phyloP scores from a whole-genome alignment of 1,140 invertebrate species.

The Sinella curviseta region DNA sequence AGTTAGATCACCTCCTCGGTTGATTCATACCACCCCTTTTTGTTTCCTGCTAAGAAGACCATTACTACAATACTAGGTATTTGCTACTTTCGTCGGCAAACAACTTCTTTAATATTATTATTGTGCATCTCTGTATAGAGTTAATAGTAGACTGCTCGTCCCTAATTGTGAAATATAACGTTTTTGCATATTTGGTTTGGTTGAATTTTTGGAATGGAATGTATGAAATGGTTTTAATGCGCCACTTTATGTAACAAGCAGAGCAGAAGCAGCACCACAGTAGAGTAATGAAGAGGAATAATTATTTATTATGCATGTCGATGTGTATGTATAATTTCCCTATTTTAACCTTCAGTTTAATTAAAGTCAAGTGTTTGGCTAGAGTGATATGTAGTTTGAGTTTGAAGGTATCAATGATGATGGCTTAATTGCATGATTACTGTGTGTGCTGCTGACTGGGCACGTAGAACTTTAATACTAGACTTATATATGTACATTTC shows the following conservation, averaged over 20 bases:
- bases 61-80: no score
- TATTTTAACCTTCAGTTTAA: constrained; percentile 12
- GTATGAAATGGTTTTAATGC: not conserved
- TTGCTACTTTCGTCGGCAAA: no score
- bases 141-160: not conserved
- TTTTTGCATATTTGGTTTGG: not conserved
- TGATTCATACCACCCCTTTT: not conserved
- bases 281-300: not conserved
- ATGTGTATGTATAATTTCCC: constrained; percentile 6
- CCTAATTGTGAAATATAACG: constrained; percentile 9
- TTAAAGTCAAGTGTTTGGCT: not conserved
- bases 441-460: no score
- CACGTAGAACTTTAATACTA: no score
- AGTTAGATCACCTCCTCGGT: not conserved
- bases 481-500: no score
- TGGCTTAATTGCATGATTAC: constrained; percentile 12
- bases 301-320: not conserved
- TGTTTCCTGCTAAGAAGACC: not conserved
- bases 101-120: not conserved
- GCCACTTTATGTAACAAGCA: not conserved
- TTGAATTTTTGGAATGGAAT: not conserved
- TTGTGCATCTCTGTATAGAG: not conserved
- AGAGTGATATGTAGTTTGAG: not conserved
- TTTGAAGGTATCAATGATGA: constrained; percentile 3
- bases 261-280: not conserved